Conservation (phyloP, 2,888 invertebrate genomes). For the Tricholauxania praeusta region DNA sequence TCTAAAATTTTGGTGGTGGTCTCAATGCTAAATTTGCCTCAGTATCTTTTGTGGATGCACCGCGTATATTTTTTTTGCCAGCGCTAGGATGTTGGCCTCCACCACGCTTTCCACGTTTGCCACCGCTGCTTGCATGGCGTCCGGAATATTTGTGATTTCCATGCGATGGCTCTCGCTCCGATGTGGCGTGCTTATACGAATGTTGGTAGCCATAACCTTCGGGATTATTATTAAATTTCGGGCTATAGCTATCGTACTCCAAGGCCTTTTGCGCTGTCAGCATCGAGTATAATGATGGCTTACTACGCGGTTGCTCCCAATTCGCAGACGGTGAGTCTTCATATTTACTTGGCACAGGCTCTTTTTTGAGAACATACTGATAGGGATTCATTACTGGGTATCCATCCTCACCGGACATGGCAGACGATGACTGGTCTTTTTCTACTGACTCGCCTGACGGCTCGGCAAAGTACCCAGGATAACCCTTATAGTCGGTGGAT, state of each 20-base stretch:
- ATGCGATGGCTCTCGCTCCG: conserved; percentile 21
- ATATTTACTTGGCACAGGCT: conserved; percentile 54
- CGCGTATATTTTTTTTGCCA: conserved; percentile 46
- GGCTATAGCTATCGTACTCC: conserved; percentile 65
- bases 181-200: conserved; percentile 54
- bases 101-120: conserved; percentile 64
- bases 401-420: conserved; percentile 55
- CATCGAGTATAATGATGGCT: conserved; percentile 27
- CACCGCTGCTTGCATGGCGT: conserved; percentile 48
- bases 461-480: conserved; percentile 62
- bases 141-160: conserved; percentile 45
- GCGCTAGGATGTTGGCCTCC: conserved; percentile 48
- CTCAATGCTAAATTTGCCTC: conserved; percentile 64
- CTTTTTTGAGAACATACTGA: conserved; percentile 62
- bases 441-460: conserved; percentile 46
- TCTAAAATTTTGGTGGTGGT: conserved; percentile 60
- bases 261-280: conserved; percentile 44
- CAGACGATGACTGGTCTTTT: conserved; percentile 30
- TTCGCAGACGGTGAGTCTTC: conserved; percentile 53
- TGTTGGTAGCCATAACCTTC: conserved; percentile 67
- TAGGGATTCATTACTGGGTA: conserved; percentile 63
- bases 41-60: conserved; percentile 54
- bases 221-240: conserved; percentile 67
- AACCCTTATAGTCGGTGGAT: conserved; percentile 61
- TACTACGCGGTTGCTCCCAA: conserved; percentile 52